phyloP scores from a whole-genome alignment of 2,113 vertebrate species.

The Eudyptes chrysolophus region DNA sequence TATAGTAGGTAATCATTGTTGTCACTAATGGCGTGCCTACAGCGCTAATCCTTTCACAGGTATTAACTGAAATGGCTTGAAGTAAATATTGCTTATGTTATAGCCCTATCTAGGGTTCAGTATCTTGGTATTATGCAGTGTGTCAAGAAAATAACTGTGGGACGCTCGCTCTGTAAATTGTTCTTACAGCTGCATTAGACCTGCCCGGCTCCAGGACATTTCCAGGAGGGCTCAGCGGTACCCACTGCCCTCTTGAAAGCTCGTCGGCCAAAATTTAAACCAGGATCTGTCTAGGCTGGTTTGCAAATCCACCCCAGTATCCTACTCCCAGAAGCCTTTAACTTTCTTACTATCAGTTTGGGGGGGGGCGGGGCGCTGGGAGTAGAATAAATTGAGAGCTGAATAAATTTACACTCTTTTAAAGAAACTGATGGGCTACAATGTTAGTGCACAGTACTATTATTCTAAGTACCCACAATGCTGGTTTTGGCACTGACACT shows the following conservation, averaged over 20 bases:
- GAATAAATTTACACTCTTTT: fast-evolving
- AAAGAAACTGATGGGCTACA: not conserved
- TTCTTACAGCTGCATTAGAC: not conserved
- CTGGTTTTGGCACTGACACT: not conserved
- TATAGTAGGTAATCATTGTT: not conserved
- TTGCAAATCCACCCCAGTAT: not conserved
- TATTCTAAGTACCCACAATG: not conserved
- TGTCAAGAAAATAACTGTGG: not conserved
- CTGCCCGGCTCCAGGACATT: not conserved
- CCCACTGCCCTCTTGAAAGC: not conserved
- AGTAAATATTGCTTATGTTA: not conserved
- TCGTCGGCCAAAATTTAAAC: not conserved
- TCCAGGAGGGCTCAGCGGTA: not conserved
- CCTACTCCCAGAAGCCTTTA: not conserved
- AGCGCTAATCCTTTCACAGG: slow-evolving; percentile 39
- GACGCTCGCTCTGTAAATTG: not conserved
- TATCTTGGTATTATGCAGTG: not conserved
- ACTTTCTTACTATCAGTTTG: not conserved
- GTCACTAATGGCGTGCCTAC: slow-evolving; percentile 16
- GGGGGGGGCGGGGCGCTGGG: not conserved
- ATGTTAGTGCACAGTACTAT: not conserved
- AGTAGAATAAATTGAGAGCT: not conserved
- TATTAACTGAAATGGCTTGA: not conserved
- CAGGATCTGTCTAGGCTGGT: not conserved
- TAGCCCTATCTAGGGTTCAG: not conserved